Percentiles rank a stretch among this genome's conserved stretches.
phyloP scores from a whole-genome alignment of 2,797 vertebrate species.

The Miichthys miiuy region DNA sequence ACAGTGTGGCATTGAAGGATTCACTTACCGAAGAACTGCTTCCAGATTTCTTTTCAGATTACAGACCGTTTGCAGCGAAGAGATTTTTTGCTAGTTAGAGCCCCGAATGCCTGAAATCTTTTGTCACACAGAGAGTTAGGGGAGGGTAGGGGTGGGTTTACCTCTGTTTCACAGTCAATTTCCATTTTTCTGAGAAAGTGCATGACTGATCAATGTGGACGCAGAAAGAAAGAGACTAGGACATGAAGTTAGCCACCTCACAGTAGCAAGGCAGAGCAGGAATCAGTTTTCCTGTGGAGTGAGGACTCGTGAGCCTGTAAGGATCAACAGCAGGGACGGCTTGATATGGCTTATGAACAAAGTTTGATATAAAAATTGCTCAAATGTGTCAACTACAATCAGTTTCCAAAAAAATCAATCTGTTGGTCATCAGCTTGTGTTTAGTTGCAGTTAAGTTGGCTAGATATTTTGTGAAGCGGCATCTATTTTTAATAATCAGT shows the following conservation, averaged over 20 bases:
- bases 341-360: neutral
- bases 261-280: slow-evolving; percentile 6
- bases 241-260: neutral
- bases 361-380: neutral
- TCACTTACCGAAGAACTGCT: slow-evolving; percentile 37
- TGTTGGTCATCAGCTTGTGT: neutral
- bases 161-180: neutral
- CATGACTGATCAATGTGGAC: neutral
- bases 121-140: neutral
- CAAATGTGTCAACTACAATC: neutral
- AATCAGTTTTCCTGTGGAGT: neutral
- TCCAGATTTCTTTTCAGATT: slow-evolving; percentile 22
- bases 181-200: neutral
- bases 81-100: neutral
- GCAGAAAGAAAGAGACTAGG: slow-evolving; percentile 4
- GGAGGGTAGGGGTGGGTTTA: too few relatives aligned
- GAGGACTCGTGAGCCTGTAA: neutral
- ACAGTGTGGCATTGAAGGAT: slow-evolving; percentile 69
- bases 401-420: neutral
- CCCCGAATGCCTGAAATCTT: neutral
- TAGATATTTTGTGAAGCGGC: neutral
- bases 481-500: neutral
- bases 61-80: neutral
- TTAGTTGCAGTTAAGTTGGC: neutral
- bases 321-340: neutral